Conservation (phyloP, 1,140 invertebrate genomes). For the Magallana ariakensis region DNA sequence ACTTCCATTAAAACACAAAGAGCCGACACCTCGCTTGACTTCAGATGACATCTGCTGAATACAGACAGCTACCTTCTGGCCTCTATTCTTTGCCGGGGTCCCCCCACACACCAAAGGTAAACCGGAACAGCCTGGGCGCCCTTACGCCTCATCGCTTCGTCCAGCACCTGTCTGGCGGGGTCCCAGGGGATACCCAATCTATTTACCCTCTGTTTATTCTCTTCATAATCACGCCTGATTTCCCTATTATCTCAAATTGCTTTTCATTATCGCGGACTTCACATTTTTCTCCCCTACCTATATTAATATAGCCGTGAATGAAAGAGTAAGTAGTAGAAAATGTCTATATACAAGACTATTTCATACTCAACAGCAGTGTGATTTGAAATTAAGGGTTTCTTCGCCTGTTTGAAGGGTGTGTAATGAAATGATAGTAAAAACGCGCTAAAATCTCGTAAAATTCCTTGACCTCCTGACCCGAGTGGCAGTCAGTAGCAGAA, state of each 20-base stretch:
- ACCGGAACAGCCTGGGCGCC: conserved; percentile 1
- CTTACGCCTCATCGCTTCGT: background rate
- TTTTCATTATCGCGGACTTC: no score
- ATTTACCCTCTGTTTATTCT: no score
- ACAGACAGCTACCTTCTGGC: background rate
- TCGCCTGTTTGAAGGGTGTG: conserved; percentile 1
- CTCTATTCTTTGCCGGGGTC: background rate
- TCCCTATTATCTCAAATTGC: no score
- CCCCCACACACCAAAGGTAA: background rate
- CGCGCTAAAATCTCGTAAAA: conserved; percentile 16
- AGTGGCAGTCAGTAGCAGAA: conserved; percentile 22
- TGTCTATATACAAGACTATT: no score
- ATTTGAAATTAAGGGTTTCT: background rate
- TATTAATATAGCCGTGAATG: no score
- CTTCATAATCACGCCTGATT: no score
- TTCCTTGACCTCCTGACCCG: conserved; percentile 11
- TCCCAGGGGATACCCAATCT: background rate
- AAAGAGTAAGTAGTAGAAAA: no score
- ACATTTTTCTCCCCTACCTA: no score
- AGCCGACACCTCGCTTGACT: background rate
- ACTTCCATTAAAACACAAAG: background rate
- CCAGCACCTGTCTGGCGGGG: background rate
- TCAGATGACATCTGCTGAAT: conserved; percentile 22
- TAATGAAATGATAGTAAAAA: conserved; percentile 19
- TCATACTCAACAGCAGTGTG: no score